Evolutionary conservation across 2,797 vertebrate species (phyloP), one percentile per base, ranked within the genome.

Genomic region (Mus spretus): DNA sequence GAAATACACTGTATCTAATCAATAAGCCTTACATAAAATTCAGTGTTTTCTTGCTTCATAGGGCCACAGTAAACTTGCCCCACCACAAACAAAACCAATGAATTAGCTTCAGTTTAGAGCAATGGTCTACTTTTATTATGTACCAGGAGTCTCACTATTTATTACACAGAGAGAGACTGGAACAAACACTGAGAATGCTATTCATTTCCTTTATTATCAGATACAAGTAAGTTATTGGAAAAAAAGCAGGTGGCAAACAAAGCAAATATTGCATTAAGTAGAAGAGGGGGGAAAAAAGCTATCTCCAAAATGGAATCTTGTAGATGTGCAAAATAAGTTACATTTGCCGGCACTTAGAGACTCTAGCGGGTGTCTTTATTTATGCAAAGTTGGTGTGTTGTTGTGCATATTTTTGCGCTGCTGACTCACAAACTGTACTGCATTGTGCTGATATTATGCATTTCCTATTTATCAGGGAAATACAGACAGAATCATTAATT

Each of bases 1-100:
- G 82, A 91, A 96, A 80, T 95, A 96, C 92, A 94, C 79, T 92
- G 92, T 94, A 84, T 96, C 95, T 96, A 97, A 98, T 98, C 98
- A 98, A 65, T 47, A 95, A 91, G 59, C 34, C 97, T 97, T 95
- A 75, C 94, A 97, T 98, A 98, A 97, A 96, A 98, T 78, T 97
- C 96, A 94, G 61, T 93, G 91, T 97, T 98, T 98, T 96, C 94
- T 95, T 96, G 0, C 9, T 96, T 94, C 19, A 92, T 47, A 97
- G 92, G 93, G 97, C 96, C 89, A 93, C 24, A 86, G 70, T 63
- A 88, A 84, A 7, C 55, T 96, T 98, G 97, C 97, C 89, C 95
- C 82, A 97, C 91, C 95, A 97, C 75, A 97, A 98, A 97, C 91
- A 97, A 98, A 98, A 97, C 53, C 67, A 94, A 98, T 97, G 97